Conservation (phyloP, 2,113 vertebrate genomes). For the Ariopsis seemanni region DNA sequence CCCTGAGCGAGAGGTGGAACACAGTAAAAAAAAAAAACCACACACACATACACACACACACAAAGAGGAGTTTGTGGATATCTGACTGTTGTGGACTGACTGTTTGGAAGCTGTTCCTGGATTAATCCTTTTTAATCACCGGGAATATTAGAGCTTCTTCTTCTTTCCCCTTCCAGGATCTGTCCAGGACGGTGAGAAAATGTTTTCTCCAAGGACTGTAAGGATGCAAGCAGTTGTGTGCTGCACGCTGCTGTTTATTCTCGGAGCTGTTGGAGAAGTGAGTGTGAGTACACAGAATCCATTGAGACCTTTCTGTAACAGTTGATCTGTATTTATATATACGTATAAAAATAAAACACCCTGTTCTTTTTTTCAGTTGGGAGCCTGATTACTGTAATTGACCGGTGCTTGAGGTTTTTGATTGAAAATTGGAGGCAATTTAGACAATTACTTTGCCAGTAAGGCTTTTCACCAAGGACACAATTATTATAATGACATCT, state of each 20-base stretch:
- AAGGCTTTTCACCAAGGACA: neutral
- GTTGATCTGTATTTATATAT: too few species aligned
- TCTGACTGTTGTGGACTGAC: neutral
- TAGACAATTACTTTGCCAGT: neutral
- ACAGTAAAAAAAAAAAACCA: neutral
- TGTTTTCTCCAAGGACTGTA: constrained; percentile 14
- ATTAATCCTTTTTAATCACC: neutral
- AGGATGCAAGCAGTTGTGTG: neutral
- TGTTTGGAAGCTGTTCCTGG: neutral
- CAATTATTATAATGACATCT: neutral
- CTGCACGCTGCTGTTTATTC: neutral
- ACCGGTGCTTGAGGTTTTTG: neutral
- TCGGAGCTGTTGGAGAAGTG: constrained; percentile 39
- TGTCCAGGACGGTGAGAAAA: neutral
- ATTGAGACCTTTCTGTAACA: neutral
- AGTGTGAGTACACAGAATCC: constrained; percentile 41
- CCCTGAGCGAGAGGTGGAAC: constrained; percentile 12
- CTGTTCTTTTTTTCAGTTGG: neutral
- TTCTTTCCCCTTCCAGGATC: neutral
- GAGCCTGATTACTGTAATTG: neutral
- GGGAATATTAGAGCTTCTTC: constrained; percentile 13
- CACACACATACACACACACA: neutral
- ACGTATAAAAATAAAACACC: neutral
- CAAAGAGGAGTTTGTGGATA: neutral
- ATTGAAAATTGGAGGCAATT: neutral